Evolutionary conservation across 2,888 invertebrate species (phyloP).

Genomic region (Empis stercorea): DNA sequence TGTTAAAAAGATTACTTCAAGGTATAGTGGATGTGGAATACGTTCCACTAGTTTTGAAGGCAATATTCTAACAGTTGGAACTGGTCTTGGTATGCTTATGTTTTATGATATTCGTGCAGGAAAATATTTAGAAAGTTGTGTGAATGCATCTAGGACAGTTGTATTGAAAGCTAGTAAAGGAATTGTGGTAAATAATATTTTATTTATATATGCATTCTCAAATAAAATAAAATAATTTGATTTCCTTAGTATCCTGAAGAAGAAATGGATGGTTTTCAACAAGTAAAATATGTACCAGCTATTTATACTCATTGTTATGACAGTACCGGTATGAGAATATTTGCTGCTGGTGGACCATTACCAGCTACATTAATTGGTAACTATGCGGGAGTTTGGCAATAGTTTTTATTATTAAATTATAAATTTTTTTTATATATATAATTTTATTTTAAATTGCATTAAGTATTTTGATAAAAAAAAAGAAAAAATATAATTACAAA

Average conservation of each 20-base stretch:
- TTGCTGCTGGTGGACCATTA: conserved; percentile 90
- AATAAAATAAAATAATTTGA: conserved; percentile 14
- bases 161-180: conserved; percentile 79
- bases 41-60: conserved; percentile 85
- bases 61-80: conserved; percentile 83
- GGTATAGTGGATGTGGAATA: conserved; percentile 84
- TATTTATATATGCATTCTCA: conserved; percentile 4
- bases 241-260: conserved; percentile 80
- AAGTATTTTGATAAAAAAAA: too few relatives aligned
- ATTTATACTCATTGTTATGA: conserved; percentile 97
- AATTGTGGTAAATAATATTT: conserved; percentile 53
- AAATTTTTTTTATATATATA: too few relatives aligned
- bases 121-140: conserved; percentile 82
- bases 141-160: conserved; percentile 77
- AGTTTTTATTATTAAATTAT: conserved; percentile 14
- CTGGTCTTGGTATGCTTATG: conserved; percentile 80
- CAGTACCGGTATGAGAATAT: conserved; percentile 76
- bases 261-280: conserved; percentile 69
- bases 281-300: conserved; percentile 79
- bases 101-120: conserved; percentile 88
- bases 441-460: too few relatives aligned
- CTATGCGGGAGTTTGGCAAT: conserved; percentile 92
- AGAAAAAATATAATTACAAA: too few relatives aligned
- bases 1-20: conserved; percentile 66
- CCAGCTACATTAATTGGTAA: conserved; percentile 85